Percentiles rank a stretch among this genome's conserved stretches.
phyloP scores from a whole-genome alignment of 2,797 vertebrate genomes.

The Erpetoichthys calabaricus region DNA sequence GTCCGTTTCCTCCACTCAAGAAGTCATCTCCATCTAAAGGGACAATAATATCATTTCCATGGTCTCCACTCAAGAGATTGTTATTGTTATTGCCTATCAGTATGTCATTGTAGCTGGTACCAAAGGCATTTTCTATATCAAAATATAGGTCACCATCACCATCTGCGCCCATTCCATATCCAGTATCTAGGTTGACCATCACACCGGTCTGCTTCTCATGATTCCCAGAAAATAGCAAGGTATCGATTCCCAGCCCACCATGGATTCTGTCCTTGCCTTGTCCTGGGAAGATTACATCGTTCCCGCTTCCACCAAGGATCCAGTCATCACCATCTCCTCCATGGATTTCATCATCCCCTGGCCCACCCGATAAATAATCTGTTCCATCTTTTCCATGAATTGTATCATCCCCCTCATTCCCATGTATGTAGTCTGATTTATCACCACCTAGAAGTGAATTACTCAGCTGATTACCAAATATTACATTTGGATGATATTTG shows the following conservation, averaged over 20 bases:
- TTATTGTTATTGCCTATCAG: constrained; percentile 28
- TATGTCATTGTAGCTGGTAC: constrained; percentile 32
- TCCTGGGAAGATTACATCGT: constrained; percentile 23
- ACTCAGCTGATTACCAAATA: constrained; percentile 22
- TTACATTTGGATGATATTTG: constrained; percentile 19
- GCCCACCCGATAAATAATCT: constrained; percentile 26
- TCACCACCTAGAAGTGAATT: constrained; percentile 27
- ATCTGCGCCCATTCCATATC: constrained; percentile 27
- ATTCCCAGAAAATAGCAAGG: constrained; percentile 25
- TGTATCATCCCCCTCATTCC: constrained; percentile 27
- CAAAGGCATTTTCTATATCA: constrained; percentile 32
- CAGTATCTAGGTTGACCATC: constrained; percentile 30
- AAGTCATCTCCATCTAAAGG: constrained; percentile 25
- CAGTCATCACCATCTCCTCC: constrained; percentile 32
- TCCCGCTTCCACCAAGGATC: constrained; percentile 28
- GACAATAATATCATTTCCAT: constrained; percentile 30
- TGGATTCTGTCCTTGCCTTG: constrained; percentile 23
- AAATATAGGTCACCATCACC: constrained; percentile 34
- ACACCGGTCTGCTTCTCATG: constrained; percentile 22
- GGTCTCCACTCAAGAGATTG: constrained; percentile 30
- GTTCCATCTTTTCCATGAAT: constrained; percentile 27
- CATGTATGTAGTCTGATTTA: constrained; percentile 24
- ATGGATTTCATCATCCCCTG: constrained; percentile 31
- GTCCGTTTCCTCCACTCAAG: constrained; percentile 32
- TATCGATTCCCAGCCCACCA: constrained; percentile 27